Evolutionary conservation across 2,113 vertebrate genomes (phyloP), one percentile per base, ranked within the genome.

Genomic region (Urocolius indicus): DNA sequence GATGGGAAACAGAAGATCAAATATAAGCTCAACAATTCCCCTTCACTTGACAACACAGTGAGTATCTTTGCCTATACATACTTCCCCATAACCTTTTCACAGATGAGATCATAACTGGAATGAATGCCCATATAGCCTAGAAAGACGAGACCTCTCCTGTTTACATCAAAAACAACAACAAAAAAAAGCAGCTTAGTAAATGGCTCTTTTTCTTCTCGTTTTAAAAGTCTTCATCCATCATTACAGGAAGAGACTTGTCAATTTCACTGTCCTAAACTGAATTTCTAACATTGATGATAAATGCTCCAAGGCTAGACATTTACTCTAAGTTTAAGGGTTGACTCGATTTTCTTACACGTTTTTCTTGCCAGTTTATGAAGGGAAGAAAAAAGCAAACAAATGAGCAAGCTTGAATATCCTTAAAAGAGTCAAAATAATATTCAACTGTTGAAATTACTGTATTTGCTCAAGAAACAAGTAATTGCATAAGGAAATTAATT

Each of bases 71-170:
- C 52, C n/a, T 34, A 54, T 65, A 74, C 46, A 43, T 75, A 23
- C 22, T 79, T 59, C 23, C 23, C 68, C 17, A 22, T 73, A 90
- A 93, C 61, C 38, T 90, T 95, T 95, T 89, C 65, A 90, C 26
- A 69, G 38, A 32, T 75, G 57, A 93, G 91, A 84, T 52, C 14
- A n/a, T 86, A 92, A 92, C 52, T 51, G 32, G 58, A 80, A 94
- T 90, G 63, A 96, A 85, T 80, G 26, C 6, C 29, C 11, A 6
- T 57, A 23, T 43, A 34, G 57, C 24, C 83, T 89, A 46, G n/a
- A 94, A 96, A 92, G 38, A 62, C 10, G 36, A 69, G 55, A 80
- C 43, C n/a, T 89, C 72, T 89, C 57, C 57, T 94, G 61, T 93
- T 95, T 94, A 87, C 19, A 76, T 79, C 12, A 62, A 52, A 62